Conservation (phyloP, 2,797 vertebrate genomes). For the Diceros bicornis region DNA sequence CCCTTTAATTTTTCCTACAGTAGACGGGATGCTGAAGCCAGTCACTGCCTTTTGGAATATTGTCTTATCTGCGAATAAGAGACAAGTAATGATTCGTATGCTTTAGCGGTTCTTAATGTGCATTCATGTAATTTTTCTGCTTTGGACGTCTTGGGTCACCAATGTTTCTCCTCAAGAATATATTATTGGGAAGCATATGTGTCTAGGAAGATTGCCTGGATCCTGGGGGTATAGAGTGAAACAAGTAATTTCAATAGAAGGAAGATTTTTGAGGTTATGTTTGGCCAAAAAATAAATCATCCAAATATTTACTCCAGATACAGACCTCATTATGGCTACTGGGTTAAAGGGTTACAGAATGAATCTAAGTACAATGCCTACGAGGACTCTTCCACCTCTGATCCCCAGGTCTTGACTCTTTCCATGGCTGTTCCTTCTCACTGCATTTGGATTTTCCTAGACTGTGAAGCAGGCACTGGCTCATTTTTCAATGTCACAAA, state of each 20-base stretch:
- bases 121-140: background rate
- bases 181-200: background rate
- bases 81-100: background rate
- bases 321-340: no score
- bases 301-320: no score
- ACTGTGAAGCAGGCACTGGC: background rate
- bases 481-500: constrained; percentile 3
- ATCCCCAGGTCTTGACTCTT: no score
- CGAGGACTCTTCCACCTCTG: no score
- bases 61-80: background rate
- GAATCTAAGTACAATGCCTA: no score
- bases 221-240: background rate
- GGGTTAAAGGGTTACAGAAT: no score
- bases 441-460: background rate
- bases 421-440: background rate
- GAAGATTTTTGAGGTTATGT: no score
- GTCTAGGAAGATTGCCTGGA: background rate
- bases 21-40: background rate
- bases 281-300: no score
- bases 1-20: background rate
- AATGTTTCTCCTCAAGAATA: background rate
- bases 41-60: background rate
- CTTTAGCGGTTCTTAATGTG: no score
- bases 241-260: no score
- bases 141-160: background rate